Evolutionary conservation across 2,113 vertebrate species (phyloP).

Genomic region (Petromus typicus): DNA sequence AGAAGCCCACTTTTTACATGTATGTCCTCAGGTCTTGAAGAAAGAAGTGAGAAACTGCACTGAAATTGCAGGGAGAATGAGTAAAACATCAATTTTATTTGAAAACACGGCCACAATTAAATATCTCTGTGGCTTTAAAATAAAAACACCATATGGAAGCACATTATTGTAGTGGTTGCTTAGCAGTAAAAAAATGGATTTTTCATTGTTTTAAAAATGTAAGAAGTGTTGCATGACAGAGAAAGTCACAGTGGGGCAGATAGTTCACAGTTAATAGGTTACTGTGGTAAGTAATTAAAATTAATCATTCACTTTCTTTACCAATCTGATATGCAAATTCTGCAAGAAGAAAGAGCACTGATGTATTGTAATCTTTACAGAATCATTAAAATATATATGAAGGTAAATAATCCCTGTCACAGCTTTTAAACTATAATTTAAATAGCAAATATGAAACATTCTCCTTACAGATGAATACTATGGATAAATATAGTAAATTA

Average conservation of each 20-base stretch:
- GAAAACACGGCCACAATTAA: constrained; percentile 22
- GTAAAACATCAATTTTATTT: constrained; percentile 45
- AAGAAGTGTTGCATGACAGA: neutral
- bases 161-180: neutral
- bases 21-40: neutral
- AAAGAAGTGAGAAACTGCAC: neutral
- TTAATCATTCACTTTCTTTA: neutral
- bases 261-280: neutral
- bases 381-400: neutral
- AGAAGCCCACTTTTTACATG: neutral
- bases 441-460: neutral
- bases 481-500: too few relatives aligned
- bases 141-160: neutral
- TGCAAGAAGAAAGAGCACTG: neutral
- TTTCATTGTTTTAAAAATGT: neutral
- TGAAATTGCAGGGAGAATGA: neutral
- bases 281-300: neutral
- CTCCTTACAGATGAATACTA: neutral
- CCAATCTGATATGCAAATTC: neutral
- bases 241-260: neutral
- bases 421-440: neutral
- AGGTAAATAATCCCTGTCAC: neutral
- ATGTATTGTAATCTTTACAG: rapidly evolving
- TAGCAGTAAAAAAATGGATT: neutral
- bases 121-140: neutral